Conservation (phyloP, 2,797 vertebrate species). For the Ptychadena robeensis region DNA sequence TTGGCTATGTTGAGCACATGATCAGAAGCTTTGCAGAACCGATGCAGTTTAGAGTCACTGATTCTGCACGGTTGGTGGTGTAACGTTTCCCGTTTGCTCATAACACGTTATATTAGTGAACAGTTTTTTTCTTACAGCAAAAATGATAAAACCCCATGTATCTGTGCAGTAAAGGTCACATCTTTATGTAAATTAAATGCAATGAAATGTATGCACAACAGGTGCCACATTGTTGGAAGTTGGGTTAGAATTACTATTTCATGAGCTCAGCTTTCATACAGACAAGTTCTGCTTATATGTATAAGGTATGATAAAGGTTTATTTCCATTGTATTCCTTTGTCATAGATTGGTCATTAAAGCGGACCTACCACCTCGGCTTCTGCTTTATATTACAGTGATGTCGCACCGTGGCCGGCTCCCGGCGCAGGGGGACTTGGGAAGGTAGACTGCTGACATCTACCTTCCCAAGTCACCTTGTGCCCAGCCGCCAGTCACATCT, state of each 20-base stretch:
- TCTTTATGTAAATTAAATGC: constrained; percentile 25
- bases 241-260: neutral
- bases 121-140: neutral
- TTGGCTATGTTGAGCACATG: neutral
- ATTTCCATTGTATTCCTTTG: too few relatives aligned
- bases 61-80: constrained; percentile 9
- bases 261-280: too few relatives aligned
- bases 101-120: neutral
- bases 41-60: neutral
- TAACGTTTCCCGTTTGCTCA: neutral
- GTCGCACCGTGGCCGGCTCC: too few relatives aligned
- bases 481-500: too few relatives aligned
- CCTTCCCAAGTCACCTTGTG: too few relatives aligned
- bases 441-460: too few relatives aligned
- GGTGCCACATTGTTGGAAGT: neutral
- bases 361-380: too few relatives aligned
- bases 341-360: too few relatives aligned
- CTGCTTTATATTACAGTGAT: too few relatives aligned
- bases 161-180: constrained; percentile 18
- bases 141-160: neutral
- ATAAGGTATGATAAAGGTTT: too few relatives aligned
- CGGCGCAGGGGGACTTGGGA: too few relatives aligned
- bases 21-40: neutral
- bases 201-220: neutral
- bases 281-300: too few relatives aligned